These are phyloP conservation scores for Dromococcyx pavoninus DNA, from an alignment of 2,797 vertebrate genomes.

Conservation along the genomic window DNA sequence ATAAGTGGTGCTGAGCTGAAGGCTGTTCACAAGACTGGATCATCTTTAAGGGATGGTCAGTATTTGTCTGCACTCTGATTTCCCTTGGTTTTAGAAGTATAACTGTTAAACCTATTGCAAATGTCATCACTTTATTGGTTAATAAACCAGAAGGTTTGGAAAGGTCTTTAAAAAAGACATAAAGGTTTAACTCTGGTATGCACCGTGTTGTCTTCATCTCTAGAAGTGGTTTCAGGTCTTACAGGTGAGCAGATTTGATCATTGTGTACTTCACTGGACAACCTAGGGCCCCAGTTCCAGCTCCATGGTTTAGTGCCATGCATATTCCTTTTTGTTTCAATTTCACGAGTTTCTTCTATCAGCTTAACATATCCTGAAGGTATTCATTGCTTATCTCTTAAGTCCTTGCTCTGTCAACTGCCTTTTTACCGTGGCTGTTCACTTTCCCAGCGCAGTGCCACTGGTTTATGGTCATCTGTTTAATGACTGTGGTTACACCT, in stretches of 20 bases:
- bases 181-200: not conserved
- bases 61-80: not conserved
- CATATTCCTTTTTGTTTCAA: not conserved
- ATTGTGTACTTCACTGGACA: not conserved
- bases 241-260: not conserved
- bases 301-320: accelerated
- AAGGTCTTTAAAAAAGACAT: constrained; percentile 6
- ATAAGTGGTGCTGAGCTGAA: not conserved
- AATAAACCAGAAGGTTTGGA: constrained; percentile 37
- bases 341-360: not conserved
- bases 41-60: not conserved
- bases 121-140: constrained; percentile 35
- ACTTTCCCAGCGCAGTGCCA: not conserved
- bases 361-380: not conserved
- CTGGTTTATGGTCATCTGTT: not conserved
- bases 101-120: constrained; percentile 38
- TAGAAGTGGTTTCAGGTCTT: not conserved
- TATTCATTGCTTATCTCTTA: not conserved
- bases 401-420: not conserved
- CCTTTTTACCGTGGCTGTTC: not conserved
- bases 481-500: not conserved
- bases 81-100: constrained; percentile 14
- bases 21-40: not conserved
- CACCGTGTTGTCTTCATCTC: not conserved
- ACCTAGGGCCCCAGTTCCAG: not conserved